Conservation (phyloP, 30 jellyfish, hydroid and myxozoan genomes). For the Aurelia sp. region DNA sequence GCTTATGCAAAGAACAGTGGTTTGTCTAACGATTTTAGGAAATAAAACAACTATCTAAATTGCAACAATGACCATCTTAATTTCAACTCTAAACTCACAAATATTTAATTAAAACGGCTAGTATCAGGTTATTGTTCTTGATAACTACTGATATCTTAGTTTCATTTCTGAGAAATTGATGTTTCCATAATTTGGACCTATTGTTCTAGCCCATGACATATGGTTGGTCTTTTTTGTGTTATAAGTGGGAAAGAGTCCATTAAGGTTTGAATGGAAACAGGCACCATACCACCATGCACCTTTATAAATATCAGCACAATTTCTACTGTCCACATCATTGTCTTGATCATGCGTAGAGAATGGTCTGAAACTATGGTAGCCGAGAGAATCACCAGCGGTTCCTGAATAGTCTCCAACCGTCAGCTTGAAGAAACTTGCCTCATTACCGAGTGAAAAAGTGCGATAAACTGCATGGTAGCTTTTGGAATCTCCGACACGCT, state of each 20-base stretch:
- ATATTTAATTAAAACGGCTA: too few relatives aligned
- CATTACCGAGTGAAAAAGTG: neutral
- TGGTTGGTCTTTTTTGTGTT: neutral
- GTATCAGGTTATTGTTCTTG: too few relatives aligned
- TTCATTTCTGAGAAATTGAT: conserved; percentile 6
- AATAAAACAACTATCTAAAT: too few relatives aligned
- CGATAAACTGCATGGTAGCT: neutral
- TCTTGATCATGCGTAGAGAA: conserved; percentile 6
- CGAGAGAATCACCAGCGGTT: conserved; percentile 9
- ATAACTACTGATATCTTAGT: neutral
- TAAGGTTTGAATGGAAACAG: neutral
- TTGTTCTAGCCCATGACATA: neutral
- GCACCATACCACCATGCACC: conserved; percentile 14
- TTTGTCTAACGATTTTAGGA: too few relatives aligned
- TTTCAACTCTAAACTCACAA: too few relatives aligned
- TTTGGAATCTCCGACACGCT: neutral
- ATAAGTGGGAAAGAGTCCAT: neutral
- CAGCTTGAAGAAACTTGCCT: neutral
- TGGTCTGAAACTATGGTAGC: neutral
- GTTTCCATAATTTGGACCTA: neutral
- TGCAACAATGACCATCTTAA: too few relatives aligned
- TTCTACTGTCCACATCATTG: neutral
- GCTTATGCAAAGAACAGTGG: too few relatives aligned
- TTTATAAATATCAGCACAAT: neutral
- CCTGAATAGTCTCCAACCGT: conserved; percentile 1